These are phyloP conservation scores for Napeogenes inachia DNA, from an alignment of 2,888 invertebrate species.

Conservation along the genomic window DNA sequence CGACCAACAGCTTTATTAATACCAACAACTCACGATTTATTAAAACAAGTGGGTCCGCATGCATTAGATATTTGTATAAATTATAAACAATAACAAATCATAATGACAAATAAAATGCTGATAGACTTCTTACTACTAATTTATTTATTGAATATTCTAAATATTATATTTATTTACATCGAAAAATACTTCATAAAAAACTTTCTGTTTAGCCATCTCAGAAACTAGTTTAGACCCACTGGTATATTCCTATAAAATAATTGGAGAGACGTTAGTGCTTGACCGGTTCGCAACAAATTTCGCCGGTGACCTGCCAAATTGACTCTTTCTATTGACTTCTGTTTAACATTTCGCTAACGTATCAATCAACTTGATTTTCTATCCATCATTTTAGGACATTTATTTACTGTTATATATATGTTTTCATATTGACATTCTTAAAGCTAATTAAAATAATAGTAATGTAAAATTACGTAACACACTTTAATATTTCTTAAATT, in stretches of 20 bases:
- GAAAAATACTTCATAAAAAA: constrained; percentile 4
- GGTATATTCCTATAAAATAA: constrained; percentile 18
- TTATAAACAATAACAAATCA: too few relatives aligned
- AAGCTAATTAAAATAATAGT: not conserved
- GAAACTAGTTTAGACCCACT: constrained; percentile 18
- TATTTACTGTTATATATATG: constrained; percentile 10
- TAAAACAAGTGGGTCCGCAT: constrained; percentile 14
- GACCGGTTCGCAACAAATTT: constrained; percentile 27
- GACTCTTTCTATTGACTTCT: constrained; percentile 33
- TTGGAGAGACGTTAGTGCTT: constrained; percentile 27
- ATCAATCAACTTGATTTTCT: constrained; percentile 26
- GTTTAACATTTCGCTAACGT: constrained; percentile 26
- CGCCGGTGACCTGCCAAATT: constrained; percentile 26
- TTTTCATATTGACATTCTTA: not conserved
- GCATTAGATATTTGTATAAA: not conserved
- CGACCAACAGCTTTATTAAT: constrained; percentile 54
- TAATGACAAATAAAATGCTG: too few relatives aligned
- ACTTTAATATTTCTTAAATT: not conserved
- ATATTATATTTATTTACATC: too few relatives aligned
- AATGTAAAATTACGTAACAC: not conserved
- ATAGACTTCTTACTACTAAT: too few relatives aligned
- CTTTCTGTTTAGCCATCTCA: constrained; percentile 8
- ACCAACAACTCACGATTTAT: constrained; percentile 53
- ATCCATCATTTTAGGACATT: constrained; percentile 7
- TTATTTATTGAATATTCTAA: too few relatives aligned